Conservation (phyloP, 2,113 vertebrate species). For the Salvelinus sp. region DNA sequence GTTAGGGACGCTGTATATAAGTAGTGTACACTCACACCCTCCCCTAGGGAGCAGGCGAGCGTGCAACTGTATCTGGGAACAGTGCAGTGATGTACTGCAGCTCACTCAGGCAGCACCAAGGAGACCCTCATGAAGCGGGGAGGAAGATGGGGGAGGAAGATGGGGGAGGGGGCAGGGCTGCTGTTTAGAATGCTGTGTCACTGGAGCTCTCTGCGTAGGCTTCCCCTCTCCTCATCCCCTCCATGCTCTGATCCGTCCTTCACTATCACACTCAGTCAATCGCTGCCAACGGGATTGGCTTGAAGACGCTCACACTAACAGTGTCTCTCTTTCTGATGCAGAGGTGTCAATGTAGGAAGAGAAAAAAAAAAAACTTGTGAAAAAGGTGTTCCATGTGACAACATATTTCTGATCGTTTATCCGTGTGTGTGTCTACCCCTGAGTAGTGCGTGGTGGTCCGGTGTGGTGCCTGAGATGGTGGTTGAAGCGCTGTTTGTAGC, state of each 20-base stretch:
- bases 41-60: background rate
- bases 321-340: background rate
- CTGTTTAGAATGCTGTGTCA: conserved; percentile 73
- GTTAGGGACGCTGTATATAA: background rate
- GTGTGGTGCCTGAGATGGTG: background rate
- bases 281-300: conserved; percentile 2
- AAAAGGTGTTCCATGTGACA: background rate
- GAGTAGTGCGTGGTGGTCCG: background rate
- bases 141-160: no score
- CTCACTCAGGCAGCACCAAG: background rate
- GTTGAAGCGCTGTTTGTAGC: conserved; percentile 7
- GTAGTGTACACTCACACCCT: background rate
- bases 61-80: background rate
- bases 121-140: background rate
- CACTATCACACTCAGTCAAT: conserved; percentile 19
- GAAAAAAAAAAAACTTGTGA: background rate
- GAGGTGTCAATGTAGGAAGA: background rate
- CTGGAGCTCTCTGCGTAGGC: conserved; percentile 57
- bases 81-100: background rate
- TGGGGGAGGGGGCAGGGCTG: background rate
- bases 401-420: background rate
- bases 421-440: background rate
- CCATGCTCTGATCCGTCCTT: conserved; percentile 15
- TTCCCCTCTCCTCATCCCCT: conserved; percentile 25
- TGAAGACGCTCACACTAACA: background rate